Evolutionary conservation across 2,797 vertebrate genomes (phyloP).

Genomic region (Hylomyscus alleni): DNA sequence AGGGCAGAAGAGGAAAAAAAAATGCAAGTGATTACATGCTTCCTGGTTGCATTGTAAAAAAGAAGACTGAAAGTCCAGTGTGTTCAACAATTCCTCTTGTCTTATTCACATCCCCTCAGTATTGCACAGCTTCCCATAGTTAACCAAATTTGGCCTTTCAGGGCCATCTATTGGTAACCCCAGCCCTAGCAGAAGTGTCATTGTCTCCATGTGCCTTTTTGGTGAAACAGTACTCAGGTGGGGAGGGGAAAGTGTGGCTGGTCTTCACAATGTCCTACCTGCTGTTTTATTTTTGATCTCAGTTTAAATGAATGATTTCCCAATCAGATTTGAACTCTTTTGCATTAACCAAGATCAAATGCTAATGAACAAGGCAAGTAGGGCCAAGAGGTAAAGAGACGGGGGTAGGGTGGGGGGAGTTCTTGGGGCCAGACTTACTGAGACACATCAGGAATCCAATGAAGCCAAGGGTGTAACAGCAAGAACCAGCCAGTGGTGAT

Average conservation of each 20-base stretch:
- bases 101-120: background rate
- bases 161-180: background rate
- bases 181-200: background rate
- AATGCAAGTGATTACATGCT: background rate
- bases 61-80: background rate
- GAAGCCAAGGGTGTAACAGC: background rate
- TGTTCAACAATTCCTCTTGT: background rate
- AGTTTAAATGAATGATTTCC: slow-evolving; percentile 75
- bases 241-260: background rate
- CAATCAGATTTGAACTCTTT: slow-evolving; percentile 70
- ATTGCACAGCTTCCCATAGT: background rate
- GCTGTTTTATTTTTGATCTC: slow-evolving; percentile 67
- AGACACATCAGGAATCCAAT: background rate
- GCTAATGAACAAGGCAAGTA: slow-evolving; percentile 63
- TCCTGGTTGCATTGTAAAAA: background rate
- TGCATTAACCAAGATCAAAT: slow-evolving; percentile 74
- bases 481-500: background rate
- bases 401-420: too few species aligned
- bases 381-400: background rate
- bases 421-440: background rate
- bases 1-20: background rate
- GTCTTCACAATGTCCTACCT: slow-evolving; percentile 57
- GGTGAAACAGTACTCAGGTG: background rate
- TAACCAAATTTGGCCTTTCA: background rate
- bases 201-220: background rate